phyloP scores from a whole-genome alignment of 2,113 vertebrate genomes.

The Mastomys natalensis region DNA sequence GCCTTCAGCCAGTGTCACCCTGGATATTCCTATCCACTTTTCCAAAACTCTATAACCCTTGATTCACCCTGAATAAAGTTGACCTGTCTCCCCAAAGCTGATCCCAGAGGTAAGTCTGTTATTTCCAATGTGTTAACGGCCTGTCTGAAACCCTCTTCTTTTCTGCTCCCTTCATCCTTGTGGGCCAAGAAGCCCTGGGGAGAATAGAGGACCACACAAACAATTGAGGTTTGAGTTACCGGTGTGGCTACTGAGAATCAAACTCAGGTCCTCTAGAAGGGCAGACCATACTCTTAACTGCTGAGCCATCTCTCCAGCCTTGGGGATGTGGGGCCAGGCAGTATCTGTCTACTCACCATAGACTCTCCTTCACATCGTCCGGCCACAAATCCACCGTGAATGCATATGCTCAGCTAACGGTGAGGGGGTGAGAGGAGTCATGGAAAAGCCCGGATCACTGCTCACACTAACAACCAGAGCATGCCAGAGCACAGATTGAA shows the following conservation, averaged over 20 bases:
- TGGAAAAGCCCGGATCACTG: not conserved
- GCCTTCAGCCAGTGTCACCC: too few relatives aligned
- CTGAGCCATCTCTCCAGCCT: not conserved
- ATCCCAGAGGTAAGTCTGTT: too few relatives aligned
- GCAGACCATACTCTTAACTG: not conserved
- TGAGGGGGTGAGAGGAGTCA: not conserved
- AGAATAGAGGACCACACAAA: too few relatives aligned
- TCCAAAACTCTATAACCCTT: too few relatives aligned
- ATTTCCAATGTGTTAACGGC: too few relatives aligned
- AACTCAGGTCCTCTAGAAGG: not conserved
- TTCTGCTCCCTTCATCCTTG: too few relatives aligned
- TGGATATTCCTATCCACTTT: too few relatives aligned
- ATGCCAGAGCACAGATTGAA: not conserved
- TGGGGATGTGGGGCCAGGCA: not conserved
- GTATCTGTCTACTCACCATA: not conserved
- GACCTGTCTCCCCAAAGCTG: too few relatives aligned
- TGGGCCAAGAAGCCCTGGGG: too few relatives aligned
- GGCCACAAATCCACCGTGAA: not conserved
- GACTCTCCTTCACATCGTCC: not conserved
- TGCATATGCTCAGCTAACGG: not conserved
- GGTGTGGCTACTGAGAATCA: not conserved
- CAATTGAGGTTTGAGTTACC: too few relatives aligned
- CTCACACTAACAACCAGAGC: conserved; percentile 14
- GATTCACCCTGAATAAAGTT: too few relatives aligned
- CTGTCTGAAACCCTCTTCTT: too few relatives aligned